These are phyloP conservation scores for Pteronura brasiliensis DNA, from an alignment of 2,113 vertebrate species.

Conservation along the genomic window DNA sequence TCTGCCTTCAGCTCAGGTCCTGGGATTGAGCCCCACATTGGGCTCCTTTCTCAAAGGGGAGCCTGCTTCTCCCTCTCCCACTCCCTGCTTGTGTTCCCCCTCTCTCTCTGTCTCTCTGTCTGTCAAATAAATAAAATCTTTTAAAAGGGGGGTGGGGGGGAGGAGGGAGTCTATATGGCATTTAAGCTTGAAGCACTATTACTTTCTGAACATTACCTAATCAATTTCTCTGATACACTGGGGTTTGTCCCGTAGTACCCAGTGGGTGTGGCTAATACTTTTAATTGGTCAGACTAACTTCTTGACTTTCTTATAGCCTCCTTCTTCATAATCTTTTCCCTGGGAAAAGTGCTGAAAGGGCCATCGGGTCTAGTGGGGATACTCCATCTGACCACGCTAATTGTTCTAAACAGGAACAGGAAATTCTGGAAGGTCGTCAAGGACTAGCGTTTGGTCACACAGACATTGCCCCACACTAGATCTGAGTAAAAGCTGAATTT, in stretches of 20 bases:
- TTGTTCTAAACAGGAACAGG: neutral
- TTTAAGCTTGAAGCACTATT: neutral
- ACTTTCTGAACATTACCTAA: neutral
- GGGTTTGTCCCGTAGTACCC: neutral
- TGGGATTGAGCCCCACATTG: too few relatives aligned
- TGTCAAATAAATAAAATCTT: too few relatives aligned
- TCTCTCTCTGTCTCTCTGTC: too few relatives aligned
- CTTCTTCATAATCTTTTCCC: neutral
- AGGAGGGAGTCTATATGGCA: neutral
- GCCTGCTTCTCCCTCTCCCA: too few relatives aligned
- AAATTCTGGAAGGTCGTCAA: neutral
- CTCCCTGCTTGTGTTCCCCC: too few relatives aligned
- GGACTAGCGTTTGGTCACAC: neutral
- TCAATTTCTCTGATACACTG: neutral
- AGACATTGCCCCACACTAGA: neutral
- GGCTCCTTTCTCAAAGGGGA: too few relatives aligned
- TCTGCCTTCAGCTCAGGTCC: too few relatives aligned
- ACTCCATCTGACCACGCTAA: neutral
- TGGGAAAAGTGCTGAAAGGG: neutral
- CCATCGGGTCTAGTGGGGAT: neutral
- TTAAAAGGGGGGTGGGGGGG: too few relatives aligned
- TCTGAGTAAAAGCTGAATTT: neutral
- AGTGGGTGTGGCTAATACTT: neutral
- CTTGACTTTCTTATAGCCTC: neutral
- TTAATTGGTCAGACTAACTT: neutral